Evolutionary conservation across 2,797 vertebrate genomes (phyloP).

Genomic region (Pampus argenteus): DNA sequence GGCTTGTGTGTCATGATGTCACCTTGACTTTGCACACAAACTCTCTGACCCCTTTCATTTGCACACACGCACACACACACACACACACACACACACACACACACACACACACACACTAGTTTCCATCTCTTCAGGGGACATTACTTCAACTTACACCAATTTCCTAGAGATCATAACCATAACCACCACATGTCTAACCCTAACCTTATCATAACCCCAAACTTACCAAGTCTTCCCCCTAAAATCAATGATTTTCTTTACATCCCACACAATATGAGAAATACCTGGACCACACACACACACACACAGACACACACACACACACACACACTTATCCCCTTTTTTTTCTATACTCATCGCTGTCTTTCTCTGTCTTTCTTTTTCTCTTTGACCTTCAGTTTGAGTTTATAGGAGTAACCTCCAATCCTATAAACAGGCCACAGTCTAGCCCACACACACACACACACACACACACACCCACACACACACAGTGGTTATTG

Average conservation of each 20-base stretch:
- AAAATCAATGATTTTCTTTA: too few species aligned
- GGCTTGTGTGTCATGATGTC: constrained; percentile 24
- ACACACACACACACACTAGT: constrained; percentile 10
- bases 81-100: background rate
- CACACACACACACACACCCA: constrained; percentile 35
- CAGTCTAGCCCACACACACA: constrained; percentile 20
- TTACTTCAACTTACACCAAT: too few species aligned
- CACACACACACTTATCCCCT: constrained; percentile 1
- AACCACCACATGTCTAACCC: too few species aligned
- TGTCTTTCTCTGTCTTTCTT: constrained; percentile 46
- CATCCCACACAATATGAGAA: too few species aligned
- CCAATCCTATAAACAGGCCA: constrained; percentile 73
- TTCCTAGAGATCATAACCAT: too few species aligned
- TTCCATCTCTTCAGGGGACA: too few species aligned
- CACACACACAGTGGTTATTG: constrained; percentile 74
- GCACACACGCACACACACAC: constrained; percentile 20
- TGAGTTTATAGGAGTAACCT: constrained; percentile 74
- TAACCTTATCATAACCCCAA: too few species aligned
- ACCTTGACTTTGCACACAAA: constrained; percentile 39
- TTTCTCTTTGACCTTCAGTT: constrained; percentile 75
- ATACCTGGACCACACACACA: constrained; percentile 21
- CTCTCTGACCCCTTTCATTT: constrained; percentile 14
- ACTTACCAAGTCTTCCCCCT: too few species aligned
- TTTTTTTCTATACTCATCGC: constrained; percentile 22
- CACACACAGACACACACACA: constrained; percentile 1